Base-by-base conservation (phyloP, 2,888 invertebrate species). In the Tupiocoris notatus region DNA sequence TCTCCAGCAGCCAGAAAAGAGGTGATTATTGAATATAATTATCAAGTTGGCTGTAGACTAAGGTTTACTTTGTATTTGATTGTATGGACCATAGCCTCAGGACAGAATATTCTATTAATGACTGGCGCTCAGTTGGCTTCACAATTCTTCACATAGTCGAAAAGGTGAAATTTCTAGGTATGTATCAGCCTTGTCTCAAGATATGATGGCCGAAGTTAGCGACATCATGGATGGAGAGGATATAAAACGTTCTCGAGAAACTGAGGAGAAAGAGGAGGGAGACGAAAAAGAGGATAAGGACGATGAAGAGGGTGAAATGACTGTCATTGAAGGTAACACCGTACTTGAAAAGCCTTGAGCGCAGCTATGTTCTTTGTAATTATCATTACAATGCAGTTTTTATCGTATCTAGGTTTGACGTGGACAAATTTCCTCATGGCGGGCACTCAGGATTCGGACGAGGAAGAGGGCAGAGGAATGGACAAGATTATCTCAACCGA, bases 381-480 rank as follows among this genome's bases (percentile, higher is more conserved):
- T n/a, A n/a, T n/a, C n/a, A n/a, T n/a, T n/a, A n/a, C n/a, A n/a
- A n/a, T n/a, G n/a, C 16, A 7, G 3, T 58, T 58, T 16, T 58
- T 16, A n/a, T n/a, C n/a, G n/a, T n/a, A 7, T 12, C 39, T 39
- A 39, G 39, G 39, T 12, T 39, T 39, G 12, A 39, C 39, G 39
- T 73, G 73, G 73, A 73, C 73, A 1, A 73, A 73, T 39, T 73
- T 73, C 63, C 73, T 73, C 12, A 73, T 73, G 73, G 62, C 73
- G 9, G 73, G 73, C 25, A 73, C 73, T 18, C 73, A 73, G 17
- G 73, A 73, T 63, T 73, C 73, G 25, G 73, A 73, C 21, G 73
- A 73, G 54, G 73, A 73, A n/a, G 73, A 73, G 39, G 73, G 73
- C 16, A 24, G 73, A 62, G 73, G 73, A 16, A 65, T 65, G 65